Evolutionary conservation across 2,113 vertebrate species (phyloP).

Genomic region (Paralichthys olivaceus): DNA sequence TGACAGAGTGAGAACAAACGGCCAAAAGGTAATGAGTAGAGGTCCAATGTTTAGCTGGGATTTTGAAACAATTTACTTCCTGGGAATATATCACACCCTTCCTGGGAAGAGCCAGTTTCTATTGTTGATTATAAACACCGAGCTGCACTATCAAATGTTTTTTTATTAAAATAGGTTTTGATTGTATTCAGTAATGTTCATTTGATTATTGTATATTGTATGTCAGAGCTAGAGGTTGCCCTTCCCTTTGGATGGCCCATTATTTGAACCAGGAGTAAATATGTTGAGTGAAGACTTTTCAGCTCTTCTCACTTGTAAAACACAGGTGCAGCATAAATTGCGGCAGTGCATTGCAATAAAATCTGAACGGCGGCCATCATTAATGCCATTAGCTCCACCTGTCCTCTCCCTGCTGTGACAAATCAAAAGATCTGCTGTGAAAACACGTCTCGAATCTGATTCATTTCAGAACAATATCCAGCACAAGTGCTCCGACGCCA

Average conservation of each 20-base stretch:
- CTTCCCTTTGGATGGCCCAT: background rate
- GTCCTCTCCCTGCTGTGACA: background rate
- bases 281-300: background rate
- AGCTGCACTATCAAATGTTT: background rate
- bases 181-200: background rate
- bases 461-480: background rate
- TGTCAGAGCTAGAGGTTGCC: background rate
- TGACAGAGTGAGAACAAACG: slow-evolving; percentile 3
- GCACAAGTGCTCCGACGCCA: background rate
- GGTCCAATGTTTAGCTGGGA: background rate
- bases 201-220: background rate
- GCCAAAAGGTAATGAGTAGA: background rate
- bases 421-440: background rate
- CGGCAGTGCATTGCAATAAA: background rate
- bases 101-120: background rate
- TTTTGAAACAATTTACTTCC: background rate
- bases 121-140: background rate
- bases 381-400: background rate
- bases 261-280: background rate
- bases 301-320: background rate
- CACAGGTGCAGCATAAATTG: background rate
- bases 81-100: background rate
- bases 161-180: background rate
- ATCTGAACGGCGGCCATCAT: background rate
- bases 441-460: background rate